phyloP scores from a whole-genome alignment of 1,140 invertebrate genomes.

The Platyscapa corneri region DNA sequence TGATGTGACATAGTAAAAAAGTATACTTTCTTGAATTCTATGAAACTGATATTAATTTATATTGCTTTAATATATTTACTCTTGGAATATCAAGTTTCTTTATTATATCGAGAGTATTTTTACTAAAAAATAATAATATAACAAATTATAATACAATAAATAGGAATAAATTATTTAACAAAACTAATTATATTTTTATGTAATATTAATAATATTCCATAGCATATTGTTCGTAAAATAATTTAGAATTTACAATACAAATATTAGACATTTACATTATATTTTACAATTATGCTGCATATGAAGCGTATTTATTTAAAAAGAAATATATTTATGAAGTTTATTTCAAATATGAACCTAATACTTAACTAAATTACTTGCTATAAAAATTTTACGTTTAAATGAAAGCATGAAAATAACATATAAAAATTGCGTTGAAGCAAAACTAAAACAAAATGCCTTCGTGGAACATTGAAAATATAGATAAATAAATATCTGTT shows the following conservation, averaged over 20 bases:
- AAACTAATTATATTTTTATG: background rate
- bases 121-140: background rate
- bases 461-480: background rate
- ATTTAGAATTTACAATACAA: too few species aligned
- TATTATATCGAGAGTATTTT: background rate
- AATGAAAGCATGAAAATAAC: slow-evolving; percentile 1
- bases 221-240: background rate
- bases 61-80: background rate
- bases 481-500: background rate
- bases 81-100: background rate
- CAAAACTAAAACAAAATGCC: background rate
- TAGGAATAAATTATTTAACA: too few species aligned
- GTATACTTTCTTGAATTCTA: background rate
- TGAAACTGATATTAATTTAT: slow-evolving; percentile 1
- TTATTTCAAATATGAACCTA: background rate
- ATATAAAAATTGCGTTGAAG: background rate
- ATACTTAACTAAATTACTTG: background rate
- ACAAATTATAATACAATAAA: too few species aligned
- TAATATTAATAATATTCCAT: too few species aligned
- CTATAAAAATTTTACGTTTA: slow-evolving; percentile 15
- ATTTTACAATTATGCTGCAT: too few species aligned
- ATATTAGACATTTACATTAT: too few species aligned
- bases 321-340: background rate
- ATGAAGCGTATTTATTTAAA: too few species aligned
- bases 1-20: background rate